These are phyloP conservation scores for Romanogobio albipinnatus DNA, from an alignment of 2,113 vertebrate species.

Conservation along the genomic window DNA sequence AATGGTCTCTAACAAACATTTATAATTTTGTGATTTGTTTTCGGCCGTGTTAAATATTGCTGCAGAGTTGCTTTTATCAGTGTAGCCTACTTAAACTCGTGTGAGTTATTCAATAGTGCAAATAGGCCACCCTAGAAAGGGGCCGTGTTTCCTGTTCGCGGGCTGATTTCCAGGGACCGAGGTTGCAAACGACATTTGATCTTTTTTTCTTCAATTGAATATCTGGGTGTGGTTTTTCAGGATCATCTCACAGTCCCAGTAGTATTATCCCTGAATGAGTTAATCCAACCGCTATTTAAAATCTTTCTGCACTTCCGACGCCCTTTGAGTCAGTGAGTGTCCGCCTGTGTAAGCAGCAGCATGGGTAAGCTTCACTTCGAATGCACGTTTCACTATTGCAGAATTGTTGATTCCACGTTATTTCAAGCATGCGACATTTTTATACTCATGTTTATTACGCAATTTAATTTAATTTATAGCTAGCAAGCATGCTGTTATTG, in stretches of 20 bases:
- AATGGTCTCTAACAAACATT: neutral
- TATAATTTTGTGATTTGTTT: neutral
- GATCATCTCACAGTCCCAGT: neutral
- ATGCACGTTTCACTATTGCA: neutral
- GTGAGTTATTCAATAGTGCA: neutral
- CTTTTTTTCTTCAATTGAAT: neutral
- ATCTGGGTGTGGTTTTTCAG: neutral
- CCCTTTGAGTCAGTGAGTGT: neutral
- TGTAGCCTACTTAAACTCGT: neutral
- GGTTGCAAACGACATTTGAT: neutral
- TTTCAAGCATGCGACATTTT: neutral
- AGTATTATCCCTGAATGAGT: neutral
- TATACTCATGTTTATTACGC: neutral
- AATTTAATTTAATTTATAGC: too few species aligned
- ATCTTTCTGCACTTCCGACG: neutral
- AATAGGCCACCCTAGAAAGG: neutral
- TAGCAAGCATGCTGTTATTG: neutral
- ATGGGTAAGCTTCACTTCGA: conserved; percentile 9
- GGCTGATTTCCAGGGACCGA: neutral
- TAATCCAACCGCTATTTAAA: neutral
- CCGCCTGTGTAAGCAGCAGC: neutral
- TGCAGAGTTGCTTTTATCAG: neutral
- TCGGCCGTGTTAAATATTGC: neutral
- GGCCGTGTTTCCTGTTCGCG: neutral
- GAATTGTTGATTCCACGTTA: neutral